A percentile compares a stretch with the other conserved stretches of the same genome.
Evolutionary conservation across 64 coral and sea anemone genomes (phyloP).

Genomic region (Cladopsammia gracilis): DNA sequence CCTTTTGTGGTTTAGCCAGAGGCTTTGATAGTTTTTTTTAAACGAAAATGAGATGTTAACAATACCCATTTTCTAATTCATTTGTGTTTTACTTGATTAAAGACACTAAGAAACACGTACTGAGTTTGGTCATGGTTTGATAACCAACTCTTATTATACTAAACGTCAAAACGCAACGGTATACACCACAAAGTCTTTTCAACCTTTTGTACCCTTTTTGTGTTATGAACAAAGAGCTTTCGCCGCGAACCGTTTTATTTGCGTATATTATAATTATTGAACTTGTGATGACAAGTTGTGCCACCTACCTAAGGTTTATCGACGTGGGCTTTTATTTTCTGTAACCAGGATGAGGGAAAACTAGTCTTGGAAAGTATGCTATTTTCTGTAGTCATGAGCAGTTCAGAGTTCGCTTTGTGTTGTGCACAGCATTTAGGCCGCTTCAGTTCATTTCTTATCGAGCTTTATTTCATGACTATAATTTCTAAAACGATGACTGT

Average conservation of each 20-base stretch:
- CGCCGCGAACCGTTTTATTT: constrained; percentile 4
- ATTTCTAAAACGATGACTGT: no score
- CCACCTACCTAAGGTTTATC: background rate
- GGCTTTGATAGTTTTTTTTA: background rate
- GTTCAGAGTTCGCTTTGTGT: no score
- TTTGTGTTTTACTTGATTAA: background rate
- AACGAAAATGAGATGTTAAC: background rate
- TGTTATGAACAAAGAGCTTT: background rate
- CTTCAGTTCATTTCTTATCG: background rate
- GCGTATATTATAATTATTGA: background rate
- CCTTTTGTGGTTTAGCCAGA: no score
- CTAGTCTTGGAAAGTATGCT: background rate
- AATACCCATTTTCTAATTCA: background rate
- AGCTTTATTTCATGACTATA: background rate
- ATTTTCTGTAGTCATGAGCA: background rate
- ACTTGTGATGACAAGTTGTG: background rate
- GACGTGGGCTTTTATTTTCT: background rate
- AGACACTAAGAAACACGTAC: no score
- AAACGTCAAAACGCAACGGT: constrained; percentile 12
- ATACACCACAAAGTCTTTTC: background rate
- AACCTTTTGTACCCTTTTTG: constrained; percentile 13
- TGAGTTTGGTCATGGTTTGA: background rate
- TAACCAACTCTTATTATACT: background rate
- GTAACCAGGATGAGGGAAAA: background rate
- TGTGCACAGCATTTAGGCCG: no score